Percentiles rank a stretch among this genome's conserved stretches.
These are phyloP conservation scores for Pangasius mekongensis DNA, from an alignment of 2,797 vertebrate genomes.

Conservation along the genomic window DNA sequence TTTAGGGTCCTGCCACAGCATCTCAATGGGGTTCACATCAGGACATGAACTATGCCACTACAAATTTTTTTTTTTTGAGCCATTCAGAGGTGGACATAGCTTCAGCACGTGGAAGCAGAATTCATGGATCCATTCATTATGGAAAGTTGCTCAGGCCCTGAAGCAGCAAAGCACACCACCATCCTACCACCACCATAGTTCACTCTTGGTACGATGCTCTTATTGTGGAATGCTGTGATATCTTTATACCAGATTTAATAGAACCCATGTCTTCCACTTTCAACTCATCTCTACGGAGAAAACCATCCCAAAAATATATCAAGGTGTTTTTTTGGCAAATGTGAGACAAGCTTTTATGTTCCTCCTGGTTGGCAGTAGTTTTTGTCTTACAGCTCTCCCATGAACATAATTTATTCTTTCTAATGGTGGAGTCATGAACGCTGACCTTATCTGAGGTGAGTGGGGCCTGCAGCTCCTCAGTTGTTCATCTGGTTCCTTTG, in stretches of 20 bases:
- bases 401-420: neutral
- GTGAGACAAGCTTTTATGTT: neutral
- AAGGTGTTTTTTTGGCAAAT: neutral
- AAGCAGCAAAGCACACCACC: too few species aligned
- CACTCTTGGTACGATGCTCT: too few species aligned
- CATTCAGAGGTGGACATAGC: neutral
- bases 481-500: neutral
- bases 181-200: too few species aligned
- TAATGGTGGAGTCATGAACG: neutral
- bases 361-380: neutral
- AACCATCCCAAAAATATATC: neutral
- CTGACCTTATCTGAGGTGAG: neutral
- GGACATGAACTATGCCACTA: too few species aligned
- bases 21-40: too few species aligned
- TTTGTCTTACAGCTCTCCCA: neutral
- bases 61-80: neutral
- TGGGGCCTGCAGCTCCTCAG: neutral
- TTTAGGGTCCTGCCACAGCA: neutral
- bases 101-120: neutral
- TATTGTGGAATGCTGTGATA: too few species aligned
- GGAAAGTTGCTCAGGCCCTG: too few species aligned
- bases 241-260: too few species aligned
- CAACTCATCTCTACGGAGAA: too few species aligned
- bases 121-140: neutral
- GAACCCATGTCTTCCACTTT: too few species aligned